Evolutionary conservation across 2,113 vertebrate genomes (phyloP), one percentile per base, ranked within the genome.

Genomic region (Pangasianodon gigas): DNA sequence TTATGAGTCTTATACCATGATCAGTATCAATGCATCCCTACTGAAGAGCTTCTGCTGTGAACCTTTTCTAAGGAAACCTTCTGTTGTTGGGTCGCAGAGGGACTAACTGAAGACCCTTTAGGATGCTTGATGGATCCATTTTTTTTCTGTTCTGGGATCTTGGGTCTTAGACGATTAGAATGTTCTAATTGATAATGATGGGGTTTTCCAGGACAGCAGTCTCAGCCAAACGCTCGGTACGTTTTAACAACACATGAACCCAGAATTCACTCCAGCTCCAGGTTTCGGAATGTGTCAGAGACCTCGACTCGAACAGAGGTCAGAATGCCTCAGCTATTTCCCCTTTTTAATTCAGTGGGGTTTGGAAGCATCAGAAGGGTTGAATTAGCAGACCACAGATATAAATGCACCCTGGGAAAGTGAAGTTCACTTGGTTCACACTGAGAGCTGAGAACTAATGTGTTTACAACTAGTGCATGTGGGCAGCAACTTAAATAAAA

Each of bases 331-430:
- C 41, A 58, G 41, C 29, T 48, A 29, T 84, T 81, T 75, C 54
- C 10, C n/a, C 5, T 26, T 75, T 86, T 84, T 80, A 84, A 71
- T 62, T 62, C 32, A 41, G 4, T 75, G 44, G 32, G 56, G 29
- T 87, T 84, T 56, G 67, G 84, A 87, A 85, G 81, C 88, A 83
- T 87, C 83, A 65, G 79, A 84, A 87, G 52, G 60, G 84, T 52
- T 81, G 60, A 81, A 89, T 90, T 84, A 87, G 69, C 44, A 60
- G 60, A 85, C 84, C 74, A 65, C 82, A 90, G 89, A 90, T 88
- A 87, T 88, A 87, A 88, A 80, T 79, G 89, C 87, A 90, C 60
- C 87, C 75, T 92, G 92, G 87, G 90, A 92, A 92, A 85, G 87
- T 44, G 29, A 54, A 81, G 62, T 54, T 56, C 14, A 74, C 46